Conservation (phyloP, 1,140 invertebrate species). For the Leptoteleia sp. region DNA sequence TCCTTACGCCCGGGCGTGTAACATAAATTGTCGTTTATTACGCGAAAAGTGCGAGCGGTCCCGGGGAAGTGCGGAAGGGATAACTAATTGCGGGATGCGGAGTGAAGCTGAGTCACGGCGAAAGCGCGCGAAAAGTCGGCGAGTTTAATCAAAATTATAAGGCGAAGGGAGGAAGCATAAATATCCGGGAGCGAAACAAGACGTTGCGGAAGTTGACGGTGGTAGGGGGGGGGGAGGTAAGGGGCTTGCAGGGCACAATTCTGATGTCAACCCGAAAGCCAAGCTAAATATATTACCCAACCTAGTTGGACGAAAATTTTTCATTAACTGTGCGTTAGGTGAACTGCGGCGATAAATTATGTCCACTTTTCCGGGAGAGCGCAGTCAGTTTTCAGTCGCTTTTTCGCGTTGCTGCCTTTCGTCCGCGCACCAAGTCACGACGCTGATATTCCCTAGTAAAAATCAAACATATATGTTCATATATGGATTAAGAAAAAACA, state of each 20-base stretch:
- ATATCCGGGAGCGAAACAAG: conserved; percentile 1
- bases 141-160: conserved; percentile 11
- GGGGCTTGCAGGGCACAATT: conserved; percentile 8
- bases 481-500: no score
- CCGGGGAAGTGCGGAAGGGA: not conserved
- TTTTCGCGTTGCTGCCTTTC: conserved; percentile 18
- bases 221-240: no score
- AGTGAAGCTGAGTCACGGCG: no score
- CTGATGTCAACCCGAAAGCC: conserved; percentile 15
- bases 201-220: conserved; percentile 3
- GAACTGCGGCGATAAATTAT: conserved; percentile 43
- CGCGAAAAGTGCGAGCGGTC: not conserved
- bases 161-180: not conserved
- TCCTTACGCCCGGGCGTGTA: not conserved
- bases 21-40: conserved; percentile 8
- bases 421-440: conserved; percentile 4
- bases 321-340: conserved; percentile 48
- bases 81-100: not conserved
- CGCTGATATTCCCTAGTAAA: conserved; percentile 13
- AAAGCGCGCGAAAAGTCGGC: not conserved
- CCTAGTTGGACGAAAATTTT: conserved; percentile 27
- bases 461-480: no score
- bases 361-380: conserved; percentile 25
- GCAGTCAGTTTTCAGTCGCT: conserved; percentile 18
- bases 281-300: conserved; percentile 35